A percentile compares a stretch with the other conserved stretches of the same genome.
Conservation (phyloP, 2,113 vertebrate species). For the Puma concolor region DNA sequence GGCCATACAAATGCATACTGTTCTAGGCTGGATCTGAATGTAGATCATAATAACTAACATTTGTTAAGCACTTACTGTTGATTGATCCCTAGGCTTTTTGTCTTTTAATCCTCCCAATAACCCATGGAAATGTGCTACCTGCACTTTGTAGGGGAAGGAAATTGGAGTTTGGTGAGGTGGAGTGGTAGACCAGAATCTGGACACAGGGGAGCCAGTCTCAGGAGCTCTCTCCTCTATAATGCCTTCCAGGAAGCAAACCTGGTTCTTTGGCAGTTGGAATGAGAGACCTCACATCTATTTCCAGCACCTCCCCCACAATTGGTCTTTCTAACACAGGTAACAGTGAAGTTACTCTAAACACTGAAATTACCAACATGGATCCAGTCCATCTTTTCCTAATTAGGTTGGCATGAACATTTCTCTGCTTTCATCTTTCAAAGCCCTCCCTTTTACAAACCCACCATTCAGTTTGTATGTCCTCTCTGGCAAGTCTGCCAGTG, state of each 20-base stretch:
- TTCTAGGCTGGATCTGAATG: neutral
- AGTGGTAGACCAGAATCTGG: neutral
- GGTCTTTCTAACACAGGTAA: neutral
- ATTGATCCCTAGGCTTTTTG: neutral
- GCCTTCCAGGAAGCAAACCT: neutral
- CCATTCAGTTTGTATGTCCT: neutral
- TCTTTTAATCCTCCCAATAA: neutral
- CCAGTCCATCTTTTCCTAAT: neutral
- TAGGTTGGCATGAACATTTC: conserved; percentile 49
- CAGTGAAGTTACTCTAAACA: neutral
- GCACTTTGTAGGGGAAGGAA: neutral
- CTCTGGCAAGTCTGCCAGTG: neutral
- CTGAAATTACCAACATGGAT: neutral
- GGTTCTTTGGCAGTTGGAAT: neutral
- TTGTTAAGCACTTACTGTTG: neutral
- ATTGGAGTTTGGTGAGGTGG: neutral
- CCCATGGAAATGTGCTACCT: neutral
- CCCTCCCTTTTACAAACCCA: neutral
- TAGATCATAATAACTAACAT: neutral
- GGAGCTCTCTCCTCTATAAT: neutral
- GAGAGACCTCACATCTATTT: neutral
- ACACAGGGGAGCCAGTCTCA: neutral
- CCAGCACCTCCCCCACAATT: neutral
- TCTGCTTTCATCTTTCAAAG: conserved; percentile 41
- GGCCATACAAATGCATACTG: neutral